Percentiles rank a stretch among this genome's conserved stretches.
Conservation (phyloP, 2,797 vertebrate species). For the Enteromius radiatus region DNA sequence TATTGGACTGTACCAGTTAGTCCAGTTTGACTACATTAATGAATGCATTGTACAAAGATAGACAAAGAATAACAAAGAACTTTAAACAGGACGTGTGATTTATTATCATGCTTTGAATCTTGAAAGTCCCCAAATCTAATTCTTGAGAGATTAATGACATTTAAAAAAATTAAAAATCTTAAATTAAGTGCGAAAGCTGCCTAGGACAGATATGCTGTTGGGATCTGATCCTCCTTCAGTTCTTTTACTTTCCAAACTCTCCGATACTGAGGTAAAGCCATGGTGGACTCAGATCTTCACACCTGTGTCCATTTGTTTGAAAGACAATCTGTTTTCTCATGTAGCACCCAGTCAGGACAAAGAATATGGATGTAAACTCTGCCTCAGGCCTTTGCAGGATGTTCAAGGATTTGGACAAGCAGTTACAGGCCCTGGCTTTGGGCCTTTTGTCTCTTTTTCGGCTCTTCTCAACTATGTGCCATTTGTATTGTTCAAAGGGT, state of each 20-base stretch:
- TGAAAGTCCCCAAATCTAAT: background rate
- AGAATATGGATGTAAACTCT: constrained; percentile 48
- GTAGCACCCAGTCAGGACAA: constrained; percentile 40
- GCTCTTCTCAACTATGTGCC: constrained; percentile 38
- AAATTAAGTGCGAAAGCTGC: background rate
- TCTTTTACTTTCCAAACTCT: background rate
- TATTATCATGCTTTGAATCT: background rate
- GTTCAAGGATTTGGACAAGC: constrained; percentile 49
- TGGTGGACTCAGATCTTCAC: constrained; percentile 41
- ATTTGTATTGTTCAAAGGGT: constrained; percentile 46
- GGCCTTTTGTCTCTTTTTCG: constrained; percentile 45
- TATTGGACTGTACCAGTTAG: background rate
- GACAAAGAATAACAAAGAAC: background rate
- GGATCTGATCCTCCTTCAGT: background rate
- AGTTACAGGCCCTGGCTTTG: constrained; percentile 49
- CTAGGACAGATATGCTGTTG: background rate
- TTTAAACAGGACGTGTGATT: background rate
- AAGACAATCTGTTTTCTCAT: constrained; percentile 55
- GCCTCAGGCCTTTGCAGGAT: constrained; percentile 47
- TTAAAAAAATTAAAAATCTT: background rate
- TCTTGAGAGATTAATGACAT: background rate
- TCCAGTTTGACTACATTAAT: constrained; percentile 3
- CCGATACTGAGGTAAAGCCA: background rate
- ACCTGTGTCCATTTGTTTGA: constrained; percentile 55
- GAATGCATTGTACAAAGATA: background rate